phyloP scores from a whole-genome alignment of 2,113 vertebrate species.

The Podocnemis expansa region DNA sequence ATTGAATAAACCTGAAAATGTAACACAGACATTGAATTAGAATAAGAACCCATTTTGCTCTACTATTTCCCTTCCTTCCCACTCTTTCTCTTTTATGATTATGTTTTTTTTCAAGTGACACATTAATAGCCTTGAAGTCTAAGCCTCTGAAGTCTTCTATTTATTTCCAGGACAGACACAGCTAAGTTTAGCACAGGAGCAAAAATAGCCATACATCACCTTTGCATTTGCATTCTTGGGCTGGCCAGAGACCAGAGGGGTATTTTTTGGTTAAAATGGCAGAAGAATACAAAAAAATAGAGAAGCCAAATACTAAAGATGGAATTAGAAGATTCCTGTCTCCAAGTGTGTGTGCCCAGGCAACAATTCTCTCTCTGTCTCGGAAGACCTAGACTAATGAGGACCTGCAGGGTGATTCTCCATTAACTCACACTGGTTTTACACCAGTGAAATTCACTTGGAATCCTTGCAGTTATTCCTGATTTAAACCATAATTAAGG shows the following conservation, averaged over 20 bases:
- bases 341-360: neutral
- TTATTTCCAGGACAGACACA: neutral
- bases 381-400: neutral
- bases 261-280: neutral
- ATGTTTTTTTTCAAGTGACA: neutral
- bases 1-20: slow-evolving; percentile 82
- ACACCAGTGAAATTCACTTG: slow-evolving; percentile 30
- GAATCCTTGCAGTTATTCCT: slow-evolving; percentile 21
- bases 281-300: neutral
- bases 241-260: neutral
- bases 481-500: slow-evolving; percentile 53
- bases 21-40: slow-evolving; percentile 44
- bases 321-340: neutral
- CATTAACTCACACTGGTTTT: neutral
- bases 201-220: neutral
- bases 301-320: rapidly evolving
- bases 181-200: neutral
- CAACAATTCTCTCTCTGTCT: neutral
- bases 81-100: neutral
- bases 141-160: slow-evolving; percentile 7
- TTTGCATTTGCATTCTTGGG: slow-evolving; percentile 1
- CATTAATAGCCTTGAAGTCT: neutral
- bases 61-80: neutral
- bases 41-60: neutral
- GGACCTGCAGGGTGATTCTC: neutral